A percentile compares a stretch with the other conserved stretches of the same genome.
Conservation (phyloP, 2,888 invertebrate species). For the Byasa hedistus region DNA sequence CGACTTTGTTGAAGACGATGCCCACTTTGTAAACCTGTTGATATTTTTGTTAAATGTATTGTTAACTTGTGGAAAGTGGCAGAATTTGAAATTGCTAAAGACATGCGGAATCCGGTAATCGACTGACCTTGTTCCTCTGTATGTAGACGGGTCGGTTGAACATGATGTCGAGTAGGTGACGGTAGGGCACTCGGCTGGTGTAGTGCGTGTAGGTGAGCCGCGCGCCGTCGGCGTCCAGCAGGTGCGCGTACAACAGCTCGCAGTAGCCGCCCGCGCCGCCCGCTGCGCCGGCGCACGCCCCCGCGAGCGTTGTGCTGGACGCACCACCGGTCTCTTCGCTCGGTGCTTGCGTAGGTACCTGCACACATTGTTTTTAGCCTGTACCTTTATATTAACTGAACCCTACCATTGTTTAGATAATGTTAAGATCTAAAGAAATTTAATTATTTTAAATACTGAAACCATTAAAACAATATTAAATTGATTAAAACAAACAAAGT, state of each 20-base stretch:
- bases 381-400: not conserved
- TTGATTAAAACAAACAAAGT: too few relatives aligned
- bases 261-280: constrained; percentile 76
- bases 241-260: constrained; percentile 89
- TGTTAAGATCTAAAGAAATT: too few relatives aligned
- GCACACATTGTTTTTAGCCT: constrained; percentile 27
- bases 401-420: not conserved
- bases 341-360: constrained; percentile 87
- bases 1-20: constrained; percentile 89
- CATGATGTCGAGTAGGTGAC: constrained; percentile 87
- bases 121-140: constrained; percentile 83
- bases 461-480: too few relatives aligned
- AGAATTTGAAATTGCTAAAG: too few relatives aligned
- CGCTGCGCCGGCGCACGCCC: constrained; percentile 37
- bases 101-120: too few relatives aligned
- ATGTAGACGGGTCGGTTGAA: constrained; percentile 90
- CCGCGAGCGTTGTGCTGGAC: constrained; percentile 44
- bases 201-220: constrained; percentile 91
- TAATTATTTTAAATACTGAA: too few relatives aligned
- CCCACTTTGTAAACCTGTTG: constrained; percentile 88
- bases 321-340: constrained; percentile 57
- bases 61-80: too few relatives aligned
- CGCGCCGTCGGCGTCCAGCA: constrained; percentile 89
- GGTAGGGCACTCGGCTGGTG: constrained; percentile 86
- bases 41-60: not conserved